Percentiles rank a stretch among this genome's conserved stretches.
Conservation (phyloP, 2,113 vertebrate genomes). For the Dicaeum eximium region DNA sequence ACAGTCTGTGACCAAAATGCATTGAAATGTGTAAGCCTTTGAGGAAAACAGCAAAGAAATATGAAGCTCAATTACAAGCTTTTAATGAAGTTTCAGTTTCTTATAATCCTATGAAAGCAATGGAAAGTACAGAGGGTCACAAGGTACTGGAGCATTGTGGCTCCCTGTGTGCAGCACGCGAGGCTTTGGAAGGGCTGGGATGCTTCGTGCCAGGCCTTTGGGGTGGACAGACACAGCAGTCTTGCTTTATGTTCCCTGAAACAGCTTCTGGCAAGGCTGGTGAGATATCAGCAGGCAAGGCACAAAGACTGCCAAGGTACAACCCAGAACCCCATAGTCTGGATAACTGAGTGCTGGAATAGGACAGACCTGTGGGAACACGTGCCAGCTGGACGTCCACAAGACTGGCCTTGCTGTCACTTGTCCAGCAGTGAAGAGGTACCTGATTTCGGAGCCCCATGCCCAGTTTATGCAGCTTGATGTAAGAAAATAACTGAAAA, state of each 20-base stretch:
- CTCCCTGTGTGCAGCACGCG: background rate
- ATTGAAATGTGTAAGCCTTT: background rate
- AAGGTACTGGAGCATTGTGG: background rate
- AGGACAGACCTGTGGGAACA: background rate
- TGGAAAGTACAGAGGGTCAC: background rate
- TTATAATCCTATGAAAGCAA: background rate
- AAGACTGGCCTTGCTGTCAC: background rate
- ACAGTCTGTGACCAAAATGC: background rate
- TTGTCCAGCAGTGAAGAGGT: background rate
- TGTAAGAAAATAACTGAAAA: background rate
- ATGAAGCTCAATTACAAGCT: background rate
- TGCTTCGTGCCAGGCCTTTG: background rate
- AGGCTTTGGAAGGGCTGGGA: background rate
- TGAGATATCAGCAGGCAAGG: background rate
- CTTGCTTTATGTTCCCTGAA: background rate
- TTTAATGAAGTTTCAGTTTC: background rate
- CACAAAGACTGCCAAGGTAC: background rate
- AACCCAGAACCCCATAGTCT: background rate
- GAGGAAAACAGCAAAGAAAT: background rate
- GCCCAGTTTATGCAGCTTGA: background rate
- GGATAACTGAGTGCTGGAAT: background rate
- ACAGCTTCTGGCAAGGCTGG: background rate
- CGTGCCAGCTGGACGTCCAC: background rate
- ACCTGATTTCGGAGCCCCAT: background rate
- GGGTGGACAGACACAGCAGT: background rate